These are phyloP conservation scores for Labia minor DNA, from an alignment of 2,888 invertebrate genomes.

Conservation along the genomic window DNA sequence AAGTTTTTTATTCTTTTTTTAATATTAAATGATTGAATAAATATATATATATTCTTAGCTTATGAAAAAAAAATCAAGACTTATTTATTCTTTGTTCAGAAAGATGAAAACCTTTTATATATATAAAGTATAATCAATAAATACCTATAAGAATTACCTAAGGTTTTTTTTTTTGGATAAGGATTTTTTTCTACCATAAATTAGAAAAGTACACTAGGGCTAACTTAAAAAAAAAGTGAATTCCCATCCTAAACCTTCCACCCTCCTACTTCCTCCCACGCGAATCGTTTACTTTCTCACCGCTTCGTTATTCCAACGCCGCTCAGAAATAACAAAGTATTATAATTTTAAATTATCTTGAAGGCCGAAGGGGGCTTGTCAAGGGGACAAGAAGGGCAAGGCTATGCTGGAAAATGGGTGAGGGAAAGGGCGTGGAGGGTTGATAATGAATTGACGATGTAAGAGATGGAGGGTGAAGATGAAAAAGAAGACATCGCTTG, in stretches of 20 bases:
- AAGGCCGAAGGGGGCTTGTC: background rate
- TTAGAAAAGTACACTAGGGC: background rate
- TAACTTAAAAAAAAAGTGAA: background rate
- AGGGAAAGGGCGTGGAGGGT: too few relatives aligned
- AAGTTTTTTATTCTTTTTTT: too few relatives aligned
- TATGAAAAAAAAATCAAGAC: too few relatives aligned
- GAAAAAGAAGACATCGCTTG: background rate
- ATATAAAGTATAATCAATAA: too few relatives aligned
- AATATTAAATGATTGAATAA: too few relatives aligned
- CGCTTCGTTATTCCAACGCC: background rate
- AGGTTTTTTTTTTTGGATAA: background rate
- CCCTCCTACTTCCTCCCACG: too few relatives aligned
- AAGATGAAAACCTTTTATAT: too few relatives aligned
- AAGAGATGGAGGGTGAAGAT: background rate
- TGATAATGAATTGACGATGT: background rate
- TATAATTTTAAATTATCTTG: background rate
- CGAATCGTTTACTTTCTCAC: background rate
- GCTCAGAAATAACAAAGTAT: background rate
- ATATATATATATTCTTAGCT: too few relatives aligned
- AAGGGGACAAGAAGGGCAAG: background rate
- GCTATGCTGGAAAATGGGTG: too few relatives aligned
- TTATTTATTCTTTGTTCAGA: too few relatives aligned
- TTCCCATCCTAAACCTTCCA: too few relatives aligned
- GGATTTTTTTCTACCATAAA: background rate
- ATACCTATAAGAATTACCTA: background rate